These are phyloP conservation scores for Lordiphosa collinella DNA, from an alignment of 1,140 invertebrate species.

Conservation along the genomic window DNA sequence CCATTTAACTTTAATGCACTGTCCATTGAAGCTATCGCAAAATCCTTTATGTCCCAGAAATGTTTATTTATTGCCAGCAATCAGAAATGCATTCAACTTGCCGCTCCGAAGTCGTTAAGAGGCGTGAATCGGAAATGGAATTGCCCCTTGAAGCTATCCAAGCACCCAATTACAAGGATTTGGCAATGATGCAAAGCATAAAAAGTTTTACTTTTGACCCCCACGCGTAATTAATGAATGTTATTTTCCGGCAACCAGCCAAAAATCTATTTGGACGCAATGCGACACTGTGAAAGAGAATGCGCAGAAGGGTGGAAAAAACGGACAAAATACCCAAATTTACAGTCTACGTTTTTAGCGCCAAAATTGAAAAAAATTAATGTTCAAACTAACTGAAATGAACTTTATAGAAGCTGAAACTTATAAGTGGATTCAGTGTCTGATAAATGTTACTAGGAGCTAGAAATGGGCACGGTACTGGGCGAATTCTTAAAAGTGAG, in stretches of 20 bases:
- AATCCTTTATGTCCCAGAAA: conserved; percentile 15
- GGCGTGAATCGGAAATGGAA: neutral
- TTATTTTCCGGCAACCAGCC: conserved; percentile 37
- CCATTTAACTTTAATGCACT: conserved; percentile 74
- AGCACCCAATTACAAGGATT: conserved; percentile 45
- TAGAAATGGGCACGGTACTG: too few relatives aligned
- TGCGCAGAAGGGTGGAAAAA: neutral
- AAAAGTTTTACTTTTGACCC: conserved; percentile 42
- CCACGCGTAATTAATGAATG: conserved; percentile 61
- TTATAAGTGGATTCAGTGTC: too few relatives aligned
- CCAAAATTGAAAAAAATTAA: too few relatives aligned
- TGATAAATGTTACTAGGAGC: too few relatives aligned
- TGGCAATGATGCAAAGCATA: conserved; percentile 43
- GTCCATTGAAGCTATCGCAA: conserved; percentile 26
- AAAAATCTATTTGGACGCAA: conserved; percentile 58
- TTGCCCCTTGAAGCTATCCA: neutral
- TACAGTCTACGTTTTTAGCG: too few relatives aligned
- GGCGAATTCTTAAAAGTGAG: too few relatives aligned
- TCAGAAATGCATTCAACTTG: conserved; percentile 32
- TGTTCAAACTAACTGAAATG: too few relatives aligned
- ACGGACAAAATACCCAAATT: too few relatives aligned
- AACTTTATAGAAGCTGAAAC: too few relatives aligned
- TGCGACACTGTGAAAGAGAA: conserved; percentile 35
- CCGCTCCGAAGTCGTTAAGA: neutral
- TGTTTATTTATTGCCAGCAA: conserved; percentile 46